Percentiles rank a stretch among this genome's conserved stretches.
Conservation (phyloP, 2,797 vertebrate species). For the Pangasius sanitwongsei region DNA sequence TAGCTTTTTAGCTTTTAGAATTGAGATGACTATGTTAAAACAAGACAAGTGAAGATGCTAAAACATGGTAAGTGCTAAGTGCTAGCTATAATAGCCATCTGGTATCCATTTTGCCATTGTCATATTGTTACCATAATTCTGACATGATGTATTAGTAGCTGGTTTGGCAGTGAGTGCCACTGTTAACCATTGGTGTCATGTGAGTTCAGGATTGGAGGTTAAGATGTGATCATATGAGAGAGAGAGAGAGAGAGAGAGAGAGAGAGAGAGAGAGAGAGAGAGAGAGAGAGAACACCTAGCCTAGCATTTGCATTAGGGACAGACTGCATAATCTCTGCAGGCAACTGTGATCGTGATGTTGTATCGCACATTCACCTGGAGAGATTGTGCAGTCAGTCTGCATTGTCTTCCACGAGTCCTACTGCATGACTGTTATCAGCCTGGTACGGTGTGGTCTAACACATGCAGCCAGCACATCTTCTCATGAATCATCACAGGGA, state of each 20-base stretch:
- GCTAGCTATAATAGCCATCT: neutral
- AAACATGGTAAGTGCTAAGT: neutral
- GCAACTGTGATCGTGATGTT: conserved; percentile 83
- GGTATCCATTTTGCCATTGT: neutral
- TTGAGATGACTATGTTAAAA: neutral
- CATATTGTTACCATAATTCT: neutral
- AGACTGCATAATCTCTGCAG: conserved; percentile 92
- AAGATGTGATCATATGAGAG: neutral
- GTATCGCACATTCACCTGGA: conserved; percentile 82
- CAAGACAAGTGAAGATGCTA: neutral
- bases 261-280: neutral
- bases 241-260: neutral
- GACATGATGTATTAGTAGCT: neutral
- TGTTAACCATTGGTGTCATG: neutral
- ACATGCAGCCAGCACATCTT: neutral
- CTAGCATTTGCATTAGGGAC: conserved; percentile 27
- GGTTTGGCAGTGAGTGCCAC: neutral
- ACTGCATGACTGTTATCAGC: neutral
- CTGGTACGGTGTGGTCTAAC: neutral
- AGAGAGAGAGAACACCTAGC: neutral
- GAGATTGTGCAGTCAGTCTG: conserved; percentile 79
- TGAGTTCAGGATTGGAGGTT: neutral
- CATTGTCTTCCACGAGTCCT: neutral
- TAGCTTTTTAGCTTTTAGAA: neutral
- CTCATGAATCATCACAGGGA: neutral